Evolutionary conservation across 1,140 invertebrate species (phyloP).

Genomic region (Drosophila paulistorum): DNA sequence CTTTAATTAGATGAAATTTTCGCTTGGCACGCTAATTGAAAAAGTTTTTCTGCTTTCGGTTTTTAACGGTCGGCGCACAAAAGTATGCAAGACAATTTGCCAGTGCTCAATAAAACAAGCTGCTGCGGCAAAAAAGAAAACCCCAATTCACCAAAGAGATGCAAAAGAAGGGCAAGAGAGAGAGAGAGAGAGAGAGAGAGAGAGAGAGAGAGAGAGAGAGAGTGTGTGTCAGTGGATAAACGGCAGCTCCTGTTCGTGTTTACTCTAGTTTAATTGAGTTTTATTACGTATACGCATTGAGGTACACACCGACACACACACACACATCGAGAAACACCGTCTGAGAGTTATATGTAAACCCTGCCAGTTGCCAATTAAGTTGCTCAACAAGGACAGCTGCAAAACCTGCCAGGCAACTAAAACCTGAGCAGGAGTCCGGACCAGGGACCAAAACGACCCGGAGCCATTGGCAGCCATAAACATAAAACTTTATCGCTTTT

Average conservation of each 20-base stretch:
- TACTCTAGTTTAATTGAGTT: slow-evolving; percentile 56
- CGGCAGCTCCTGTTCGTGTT: slow-evolving; percentile 27
- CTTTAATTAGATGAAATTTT: slow-evolving; percentile 57
- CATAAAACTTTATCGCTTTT: slow-evolving; percentile 54
- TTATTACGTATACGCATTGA: slow-evolving; percentile 55
- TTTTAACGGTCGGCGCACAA: slow-evolving; percentile 41
- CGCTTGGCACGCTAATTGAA: slow-evolving; percentile 57
- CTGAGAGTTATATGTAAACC: slow-evolving; percentile 1
- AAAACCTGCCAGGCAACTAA: neutral
- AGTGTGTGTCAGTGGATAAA: slow-evolving; percentile 3
- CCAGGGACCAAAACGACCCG: neutral
- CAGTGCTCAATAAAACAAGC: slow-evolving; percentile 4
- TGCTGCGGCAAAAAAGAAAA: neutral
- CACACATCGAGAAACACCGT: neutral
- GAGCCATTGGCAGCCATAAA: slow-evolving; percentile 34
- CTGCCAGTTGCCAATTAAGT: slow-evolving; percentile 35
- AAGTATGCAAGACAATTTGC: slow-evolving; percentile 41
- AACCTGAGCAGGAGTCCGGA: slow-evolving; percentile 1
- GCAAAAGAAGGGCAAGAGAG: neutral
- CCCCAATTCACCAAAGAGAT: neutral
- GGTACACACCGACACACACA: slow-evolving; percentile 15
- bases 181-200: neutral
- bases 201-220: neutral
- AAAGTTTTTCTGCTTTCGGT: slow-evolving; percentile 42
- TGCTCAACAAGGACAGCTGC: slow-evolving; percentile 29